A percentile compares a stretch with the other conserved stretches of the same genome.
phyloP scores from a whole-genome alignment of 2,888 invertebrate species.

The Atrina japonica region DNA sequence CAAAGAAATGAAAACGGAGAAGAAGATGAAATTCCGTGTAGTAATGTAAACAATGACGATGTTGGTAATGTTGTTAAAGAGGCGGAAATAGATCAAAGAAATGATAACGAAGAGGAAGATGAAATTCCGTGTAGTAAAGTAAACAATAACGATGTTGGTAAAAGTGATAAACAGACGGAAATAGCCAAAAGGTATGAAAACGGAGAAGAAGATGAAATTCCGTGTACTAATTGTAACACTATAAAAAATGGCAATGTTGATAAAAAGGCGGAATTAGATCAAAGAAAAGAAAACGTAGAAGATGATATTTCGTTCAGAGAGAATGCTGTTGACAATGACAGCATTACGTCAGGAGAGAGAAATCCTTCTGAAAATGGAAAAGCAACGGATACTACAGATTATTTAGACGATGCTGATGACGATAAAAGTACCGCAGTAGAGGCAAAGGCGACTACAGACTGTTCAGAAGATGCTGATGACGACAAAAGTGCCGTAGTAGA shows the following conservation, averaged over 20 bases:
- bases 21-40: neutral
- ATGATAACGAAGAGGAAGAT: neutral
- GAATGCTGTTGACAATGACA: neutral
- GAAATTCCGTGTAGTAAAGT: neutral
- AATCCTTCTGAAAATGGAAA: no score
- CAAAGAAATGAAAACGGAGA: neutral
- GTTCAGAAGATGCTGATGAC: no score
- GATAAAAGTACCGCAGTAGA: no score
- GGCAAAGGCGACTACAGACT: no score
- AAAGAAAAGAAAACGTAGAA: neutral
- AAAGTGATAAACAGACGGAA: neutral
- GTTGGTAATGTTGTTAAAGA: neutral
- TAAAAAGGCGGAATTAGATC: no score
- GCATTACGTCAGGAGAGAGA: no score
- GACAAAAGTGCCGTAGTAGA: no score
- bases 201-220: neutral
- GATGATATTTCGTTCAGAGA: neutral
- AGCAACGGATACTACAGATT: no score
- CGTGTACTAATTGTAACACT: neutral
- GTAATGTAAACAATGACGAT: no score
- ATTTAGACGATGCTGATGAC: no score
- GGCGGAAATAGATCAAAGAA: neutral
- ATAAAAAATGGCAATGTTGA: no score
- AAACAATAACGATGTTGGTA: neutral
- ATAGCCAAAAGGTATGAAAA: neutral